These are phyloP conservation scores for Drosophila triauraria DNA, from an alignment of 1,140 invertebrate species.

Conservation along the genomic window DNA sequence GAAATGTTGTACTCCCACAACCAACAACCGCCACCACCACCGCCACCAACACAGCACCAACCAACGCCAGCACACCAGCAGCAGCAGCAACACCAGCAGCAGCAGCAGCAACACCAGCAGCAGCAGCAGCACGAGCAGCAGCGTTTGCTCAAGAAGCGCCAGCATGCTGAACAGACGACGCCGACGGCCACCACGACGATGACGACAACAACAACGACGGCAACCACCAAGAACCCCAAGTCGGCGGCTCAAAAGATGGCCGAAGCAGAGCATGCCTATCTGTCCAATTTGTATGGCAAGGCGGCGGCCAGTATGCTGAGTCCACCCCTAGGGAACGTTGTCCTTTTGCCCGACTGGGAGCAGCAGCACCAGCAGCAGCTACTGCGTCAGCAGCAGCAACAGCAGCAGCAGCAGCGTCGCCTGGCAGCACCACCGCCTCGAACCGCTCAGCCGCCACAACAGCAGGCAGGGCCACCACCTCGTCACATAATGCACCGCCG, in stretches of 20 bases:
- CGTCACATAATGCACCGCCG: conserved; percentile 63
- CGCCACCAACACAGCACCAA: conserved; percentile 28
- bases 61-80: conserved; percentile 4
- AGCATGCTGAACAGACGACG: conserved; percentile 55
- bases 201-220: background rate
- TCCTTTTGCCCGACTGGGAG: conserved; percentile 13
- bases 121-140: conserved; percentile 61
- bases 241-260: conserved; percentile 71
- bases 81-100: conserved; percentile 5
- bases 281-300: conserved; percentile 71
- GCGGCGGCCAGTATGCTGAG: conserved; percentile 79
- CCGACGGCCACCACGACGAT: conserved; percentile 4
- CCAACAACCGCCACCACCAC: conserved; percentile 57
- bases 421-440: conserved; percentile 17
- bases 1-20: conserved; percentile 85
- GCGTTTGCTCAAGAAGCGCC: conserved; percentile 61
- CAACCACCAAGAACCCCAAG: conserved; percentile 8
- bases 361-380: conserved; percentile 31
- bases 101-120: conserved; percentile 25
- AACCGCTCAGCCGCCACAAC: conserved; percentile 31
- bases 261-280: conserved; percentile 73
- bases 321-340: conserved; percentile 59
- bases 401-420: conserved; percentile 5
- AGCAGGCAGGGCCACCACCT: conserved; percentile 38
- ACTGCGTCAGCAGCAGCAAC: conserved; percentile 17